Evolutionary conservation across 2,113 vertebrate genomes (phyloP).

Genomic region (Tenebrosternarchus preto): DNA sequence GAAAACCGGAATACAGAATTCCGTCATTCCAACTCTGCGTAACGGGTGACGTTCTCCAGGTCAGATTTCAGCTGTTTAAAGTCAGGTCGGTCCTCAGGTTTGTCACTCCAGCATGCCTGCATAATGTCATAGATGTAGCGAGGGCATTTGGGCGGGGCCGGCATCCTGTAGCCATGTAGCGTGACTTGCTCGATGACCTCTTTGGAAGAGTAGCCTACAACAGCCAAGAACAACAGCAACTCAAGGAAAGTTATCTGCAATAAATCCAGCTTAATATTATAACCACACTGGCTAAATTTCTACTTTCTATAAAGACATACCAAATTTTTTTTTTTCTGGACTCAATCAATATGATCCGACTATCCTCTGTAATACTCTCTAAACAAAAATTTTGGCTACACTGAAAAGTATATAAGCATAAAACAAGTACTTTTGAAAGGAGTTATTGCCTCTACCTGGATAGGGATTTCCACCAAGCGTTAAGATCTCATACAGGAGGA

Average conservation of each 20-base stretch:
- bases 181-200: conserved; percentile 60
- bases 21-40: conserved; percentile 2
- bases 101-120: conserved; percentile 64
- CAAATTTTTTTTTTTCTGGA: neutral
- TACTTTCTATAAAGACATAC: neutral
- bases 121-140: conserved; percentile 57
- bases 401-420: conserved; percentile 25
- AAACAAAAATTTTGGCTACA: neutral
- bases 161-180: conserved; percentile 57
- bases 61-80: conserved; percentile 57
- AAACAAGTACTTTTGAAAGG: neutral
- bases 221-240: neutral
- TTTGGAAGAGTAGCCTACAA: conserved; percentile 57
- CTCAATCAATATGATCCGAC: neutral
- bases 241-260: no score
- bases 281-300: no score
- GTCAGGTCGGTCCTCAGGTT: conserved; percentile 62
- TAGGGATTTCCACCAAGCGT: conserved; percentile 70
- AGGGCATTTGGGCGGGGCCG: conserved; percentile 57
- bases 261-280: no score
- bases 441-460: conserved; percentile 64
- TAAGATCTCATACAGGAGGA: conserved; percentile 74
- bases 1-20: neutral
- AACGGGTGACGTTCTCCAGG: conserved; percentile 50
- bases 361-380: no score